Evolutionary conservation across 2,113 vertebrate species (phyloP).

Genomic region (Rhagologus leucostigma): DNA sequence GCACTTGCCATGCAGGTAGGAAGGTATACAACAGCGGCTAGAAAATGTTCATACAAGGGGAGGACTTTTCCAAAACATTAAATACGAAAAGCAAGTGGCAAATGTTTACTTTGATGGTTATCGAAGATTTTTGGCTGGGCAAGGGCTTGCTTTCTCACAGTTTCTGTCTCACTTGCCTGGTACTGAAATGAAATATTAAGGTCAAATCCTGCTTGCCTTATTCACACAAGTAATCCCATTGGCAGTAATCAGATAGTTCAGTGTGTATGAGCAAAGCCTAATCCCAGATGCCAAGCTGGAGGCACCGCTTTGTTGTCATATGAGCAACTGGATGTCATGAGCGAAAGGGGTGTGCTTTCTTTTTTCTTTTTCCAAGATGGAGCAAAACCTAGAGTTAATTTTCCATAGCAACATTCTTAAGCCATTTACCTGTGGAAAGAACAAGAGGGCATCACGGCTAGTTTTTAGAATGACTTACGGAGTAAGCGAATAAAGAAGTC

Average conservation of each 20-base stretch:
- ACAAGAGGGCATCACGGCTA: neutral
- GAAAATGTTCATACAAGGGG: neutral
- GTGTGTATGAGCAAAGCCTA: neutral
- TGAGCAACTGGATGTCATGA: neutral
- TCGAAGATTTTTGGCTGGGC: neutral
- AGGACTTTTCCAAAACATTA: neutral
- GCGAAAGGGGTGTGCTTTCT: neutral
- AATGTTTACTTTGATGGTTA: neutral
- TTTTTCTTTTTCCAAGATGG: neutral
- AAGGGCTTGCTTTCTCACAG: neutral
- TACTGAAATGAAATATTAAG: constrained; percentile 39
- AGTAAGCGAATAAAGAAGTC: neutral
- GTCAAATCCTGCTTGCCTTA: constrained; percentile 45
- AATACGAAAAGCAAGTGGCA: neutral
- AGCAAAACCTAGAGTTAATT: neutral
- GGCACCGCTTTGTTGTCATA: neutral
- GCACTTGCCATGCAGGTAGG: neutral
- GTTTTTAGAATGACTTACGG: neutral
- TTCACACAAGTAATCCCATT: constrained; percentile 38
- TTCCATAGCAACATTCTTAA: neutral
- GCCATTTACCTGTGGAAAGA: neutral
- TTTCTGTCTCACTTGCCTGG: neutral
- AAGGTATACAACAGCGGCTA: neutral
- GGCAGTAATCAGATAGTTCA: constrained; percentile 36
- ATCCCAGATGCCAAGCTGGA: neutral